A percentile compares a stretch with the other conserved stretches of the same genome.
Evolutionary conservation across 2,797 vertebrate species (phyloP).

Genomic region (Triplophysa yarkandensis): DNA sequence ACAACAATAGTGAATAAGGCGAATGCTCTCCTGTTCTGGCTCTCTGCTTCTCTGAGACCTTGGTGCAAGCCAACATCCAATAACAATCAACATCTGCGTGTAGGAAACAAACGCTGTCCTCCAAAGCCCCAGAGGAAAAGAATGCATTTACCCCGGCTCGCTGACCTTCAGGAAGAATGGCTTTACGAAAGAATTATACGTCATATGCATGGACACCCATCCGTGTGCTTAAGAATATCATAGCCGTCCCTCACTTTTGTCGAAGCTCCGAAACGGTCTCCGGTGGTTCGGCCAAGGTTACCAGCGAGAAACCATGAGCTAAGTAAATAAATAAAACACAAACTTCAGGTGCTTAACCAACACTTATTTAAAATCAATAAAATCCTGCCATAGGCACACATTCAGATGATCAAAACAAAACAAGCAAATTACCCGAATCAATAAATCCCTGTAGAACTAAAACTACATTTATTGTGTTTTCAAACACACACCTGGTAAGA

Average conservation of each 20-base stretch:
- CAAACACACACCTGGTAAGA: background rate
- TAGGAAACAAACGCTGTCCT: constrained; percentile 48
- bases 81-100: constrained; percentile 56
- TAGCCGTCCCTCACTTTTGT: constrained; percentile 6
- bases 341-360: constrained; percentile 11
- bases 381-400: background rate
- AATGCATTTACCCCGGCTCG: constrained; percentile 39
- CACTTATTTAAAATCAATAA: constrained; percentile 5
- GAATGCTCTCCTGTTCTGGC: constrained; percentile 47
- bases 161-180: constrained; percentile 60
- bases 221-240: constrained; percentile 44
- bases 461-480: background rate
- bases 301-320: constrained; percentile 26
- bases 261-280: constrained; percentile 32
- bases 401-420: constrained; percentile 8
- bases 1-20: constrained; percentile 60
- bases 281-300: constrained; percentile 35
- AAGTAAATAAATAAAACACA: background rate
- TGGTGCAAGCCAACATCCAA: constrained; percentile 55
- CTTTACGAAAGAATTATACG: constrained; percentile 52
- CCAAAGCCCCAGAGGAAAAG: constrained; percentile 40
- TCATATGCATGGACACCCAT: constrained; percentile 45
- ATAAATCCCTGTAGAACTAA: background rate
- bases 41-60: constrained; percentile 57
- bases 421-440: background rate